Conservation (phyloP, 35 echinoderm and acorn worm species). For the Apostichopus japonicus region DNA sequence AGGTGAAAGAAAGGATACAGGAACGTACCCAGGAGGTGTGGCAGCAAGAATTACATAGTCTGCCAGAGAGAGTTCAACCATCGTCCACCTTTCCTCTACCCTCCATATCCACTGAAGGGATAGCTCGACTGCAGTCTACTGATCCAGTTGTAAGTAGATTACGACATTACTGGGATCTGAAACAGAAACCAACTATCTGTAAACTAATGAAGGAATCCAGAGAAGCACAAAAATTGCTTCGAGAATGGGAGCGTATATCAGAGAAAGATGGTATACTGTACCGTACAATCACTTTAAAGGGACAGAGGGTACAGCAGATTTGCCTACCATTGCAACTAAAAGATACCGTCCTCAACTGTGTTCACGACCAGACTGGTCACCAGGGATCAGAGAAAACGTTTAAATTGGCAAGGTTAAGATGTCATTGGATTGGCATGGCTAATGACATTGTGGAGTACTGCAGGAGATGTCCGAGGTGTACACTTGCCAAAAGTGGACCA, state of each 20-base stretch:
- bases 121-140: not conserved
- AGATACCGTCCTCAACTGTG: not conserved
- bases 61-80: no score
- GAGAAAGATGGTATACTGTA: conserved; percentile 53
- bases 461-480: conserved; percentile 1
- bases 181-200: not conserved
- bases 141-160: not conserved
- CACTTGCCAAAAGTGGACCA: conserved; percentile 42
- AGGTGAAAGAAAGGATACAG: not conserved
- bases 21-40: no score
- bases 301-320: conserved; percentile 39
- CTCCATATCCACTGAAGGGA: not conserved
- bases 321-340: conserved; percentile 46
- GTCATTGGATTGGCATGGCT: conserved; percentile 42
- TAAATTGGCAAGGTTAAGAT: conserved; percentile 22
- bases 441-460: conserved; percentile 34
- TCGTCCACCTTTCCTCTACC: not conserved
- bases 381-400: conserved; percentile 63
- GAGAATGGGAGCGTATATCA: conserved; percentile 9
- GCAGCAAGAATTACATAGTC: no score
- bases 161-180: not conserved
- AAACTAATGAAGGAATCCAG: conserved; percentile 38
- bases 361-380: conserved; percentile 70
- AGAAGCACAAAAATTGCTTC: conserved; percentile 26
- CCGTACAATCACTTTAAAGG: not conserved